These are phyloP conservation scores for Tokudaia tokunoshimensis DNA, from an alignment of 2,797 vertebrate species.

Conservation along the genomic window DNA sequence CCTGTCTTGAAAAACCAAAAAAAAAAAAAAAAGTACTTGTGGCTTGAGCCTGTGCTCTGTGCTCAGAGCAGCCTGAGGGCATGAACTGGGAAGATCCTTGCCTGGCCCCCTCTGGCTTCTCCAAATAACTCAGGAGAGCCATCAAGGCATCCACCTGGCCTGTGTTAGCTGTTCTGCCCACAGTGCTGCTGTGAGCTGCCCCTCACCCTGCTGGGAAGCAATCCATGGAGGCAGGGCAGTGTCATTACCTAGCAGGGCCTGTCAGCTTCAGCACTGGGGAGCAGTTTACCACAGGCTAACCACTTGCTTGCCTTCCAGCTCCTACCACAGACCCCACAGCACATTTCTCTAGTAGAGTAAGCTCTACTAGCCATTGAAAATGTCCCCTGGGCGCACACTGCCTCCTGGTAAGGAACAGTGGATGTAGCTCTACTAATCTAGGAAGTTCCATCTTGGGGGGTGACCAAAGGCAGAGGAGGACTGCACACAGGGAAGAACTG, in stretches of 20 bases:
- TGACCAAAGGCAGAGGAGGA: neutral
- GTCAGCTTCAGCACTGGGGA: neutral
- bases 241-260: neutral
- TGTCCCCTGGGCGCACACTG: accelerated
- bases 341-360: no score
- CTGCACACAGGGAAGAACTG: no score
- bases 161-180: neutral
- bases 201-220: neutral
- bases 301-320: no score
- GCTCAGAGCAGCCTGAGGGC: neutral
- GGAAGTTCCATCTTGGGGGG: neutral
- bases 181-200: neutral
- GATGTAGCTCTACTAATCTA: accelerated
- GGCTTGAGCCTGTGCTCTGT: neutral
- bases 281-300: neutral
- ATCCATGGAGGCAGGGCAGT: neutral
- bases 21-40: no score
- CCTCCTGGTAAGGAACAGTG: neutral
- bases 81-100: neutral
- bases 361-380: neutral
- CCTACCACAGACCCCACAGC: no score
- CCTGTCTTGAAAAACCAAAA: no score
- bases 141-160: neutral
- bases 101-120: neutral
- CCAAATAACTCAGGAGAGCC: no score